Conservation (phyloP, 2,888 invertebrate species). For the Laothoe populi region DNA sequence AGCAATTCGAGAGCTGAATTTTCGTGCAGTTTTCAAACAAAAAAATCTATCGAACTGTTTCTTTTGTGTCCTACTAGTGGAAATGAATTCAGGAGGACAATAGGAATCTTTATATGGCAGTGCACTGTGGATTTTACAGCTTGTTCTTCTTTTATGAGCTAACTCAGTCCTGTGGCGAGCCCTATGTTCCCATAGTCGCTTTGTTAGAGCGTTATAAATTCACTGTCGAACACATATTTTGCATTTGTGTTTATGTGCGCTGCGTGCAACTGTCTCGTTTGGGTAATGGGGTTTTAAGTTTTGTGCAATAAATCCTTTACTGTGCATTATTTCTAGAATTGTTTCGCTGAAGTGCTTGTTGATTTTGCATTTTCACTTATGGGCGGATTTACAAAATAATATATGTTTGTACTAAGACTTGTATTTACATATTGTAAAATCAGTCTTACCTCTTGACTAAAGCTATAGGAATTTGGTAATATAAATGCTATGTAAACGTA, state of each 20-base stretch:
- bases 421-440: not conserved
- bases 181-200: constrained; percentile 39
- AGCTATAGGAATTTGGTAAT: too few species aligned
- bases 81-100: constrained; percentile 53
- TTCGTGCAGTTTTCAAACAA: constrained; percentile 18
- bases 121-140: constrained; percentile 32
- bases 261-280: constrained; percentile 4
- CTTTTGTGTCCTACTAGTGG: constrained; percentile 42
- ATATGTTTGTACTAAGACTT: too few species aligned
- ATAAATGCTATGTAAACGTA: too few species aligned
- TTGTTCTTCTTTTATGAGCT: constrained; percentile 44
- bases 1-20: constrained; percentile 1
- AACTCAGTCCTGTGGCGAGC: constrained; percentile 32
- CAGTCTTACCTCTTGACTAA: not conserved
- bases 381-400: too few species aligned
- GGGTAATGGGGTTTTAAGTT: constrained; percentile 7
- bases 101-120: constrained; percentile 45
- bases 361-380: not conserved
- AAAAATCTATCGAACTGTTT: constrained; percentile 38
- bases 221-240: constrained; percentile 34
- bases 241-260: constrained; percentile 25
- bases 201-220: constrained; percentile 42
- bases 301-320: constrained; percentile 6
- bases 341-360: not conserved
- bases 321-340: not conserved